A percentile compares a stretch with the other conserved stretches of the same genome.
Evolutionary conservation across 2,113 vertebrate species (phyloP).

Genomic region (Mormyrus lacerda): DNA sequence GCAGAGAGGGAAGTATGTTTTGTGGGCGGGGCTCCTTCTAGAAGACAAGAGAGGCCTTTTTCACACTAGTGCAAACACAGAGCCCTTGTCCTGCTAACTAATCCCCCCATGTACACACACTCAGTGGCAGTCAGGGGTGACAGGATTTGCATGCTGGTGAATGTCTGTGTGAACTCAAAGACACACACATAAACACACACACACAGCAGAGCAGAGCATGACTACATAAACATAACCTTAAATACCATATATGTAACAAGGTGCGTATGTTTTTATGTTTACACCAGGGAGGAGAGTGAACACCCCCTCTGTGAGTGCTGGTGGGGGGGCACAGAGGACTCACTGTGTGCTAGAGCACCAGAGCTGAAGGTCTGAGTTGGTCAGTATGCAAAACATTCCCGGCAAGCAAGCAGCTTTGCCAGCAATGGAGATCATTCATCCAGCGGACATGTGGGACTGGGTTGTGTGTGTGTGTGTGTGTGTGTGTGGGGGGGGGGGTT

Average conservation of each 20-base stretch:
- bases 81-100: background rate
- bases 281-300: conserved; percentile 37
- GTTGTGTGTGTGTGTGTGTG: background rate
- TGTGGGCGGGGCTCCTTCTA: background rate
- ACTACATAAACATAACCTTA: background rate
- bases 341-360: conserved; percentile 51
- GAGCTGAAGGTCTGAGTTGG: conserved; percentile 41
- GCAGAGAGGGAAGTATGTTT: background rate
- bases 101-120: background rate
- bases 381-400: conserved; percentile 46
- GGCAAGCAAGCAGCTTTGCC: conserved; percentile 43
- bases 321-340: conserved; percentile 46
- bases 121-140: background rate
- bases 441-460: conserved; percentile 31
- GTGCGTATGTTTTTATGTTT: background rate
- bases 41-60: background rate
- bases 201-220: background rate
- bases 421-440: conserved; percentile 58
- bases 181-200: background rate
- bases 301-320: background rate
- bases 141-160: background rate
- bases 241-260: background rate
- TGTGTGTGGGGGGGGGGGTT: background rate
- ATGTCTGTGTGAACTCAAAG: background rate
- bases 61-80: background rate